Base-by-base conservation (phyloP, 2,113 vertebrate species). In the Scomber scombrus region DNA sequence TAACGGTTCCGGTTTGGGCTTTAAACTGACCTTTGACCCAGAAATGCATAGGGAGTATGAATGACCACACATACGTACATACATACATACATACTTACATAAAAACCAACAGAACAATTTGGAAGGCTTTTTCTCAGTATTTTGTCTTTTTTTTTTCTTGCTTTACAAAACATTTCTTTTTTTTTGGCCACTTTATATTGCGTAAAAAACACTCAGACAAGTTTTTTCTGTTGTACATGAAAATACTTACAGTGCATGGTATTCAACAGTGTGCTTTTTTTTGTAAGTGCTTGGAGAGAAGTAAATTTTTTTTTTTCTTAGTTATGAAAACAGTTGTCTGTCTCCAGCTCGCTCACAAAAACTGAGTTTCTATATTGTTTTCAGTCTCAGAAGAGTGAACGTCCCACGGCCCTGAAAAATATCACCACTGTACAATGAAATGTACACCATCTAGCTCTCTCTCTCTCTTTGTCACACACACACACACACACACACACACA, bases 91-190 rank as follows among this genome's bases (percentile, higher is more conserved):
- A 67, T 23, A 92, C 92, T 71, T 40, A 83, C 67, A 85, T 61
- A 63, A 50, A 81, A 75, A 80, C 23, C 46, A 77, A 76, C 76
- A 74, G 47, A 86, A 88, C 47, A 45, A 3, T 82, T 81, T 81
- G 51, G 76, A 88, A 92, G 86, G 96, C 95, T 96, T 96, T 94
- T 95, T 40, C 93, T 95, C 87, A 95, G 86, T 93, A 73, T 85
- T 81, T 72, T 86, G 57, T 87, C 58, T 21, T 61, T 71, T 85
- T 75, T 88, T 62, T 15, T 68, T 62, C 34, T 69, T 60, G 54
- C 51, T 80, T 78, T 88, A 88, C 46, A 86, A 91, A 89, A 90
- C 34, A 69, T 65, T 52, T 74, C 23, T 29, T 79, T 56, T 79
- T 56, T 89, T 90, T 90, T 82, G 82, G 76, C 74, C 73, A 82